These are phyloP conservation scores for Ciconia maguari DNA, from an alignment of 2,113 vertebrate genomes.

Conservation along the genomic window DNA sequence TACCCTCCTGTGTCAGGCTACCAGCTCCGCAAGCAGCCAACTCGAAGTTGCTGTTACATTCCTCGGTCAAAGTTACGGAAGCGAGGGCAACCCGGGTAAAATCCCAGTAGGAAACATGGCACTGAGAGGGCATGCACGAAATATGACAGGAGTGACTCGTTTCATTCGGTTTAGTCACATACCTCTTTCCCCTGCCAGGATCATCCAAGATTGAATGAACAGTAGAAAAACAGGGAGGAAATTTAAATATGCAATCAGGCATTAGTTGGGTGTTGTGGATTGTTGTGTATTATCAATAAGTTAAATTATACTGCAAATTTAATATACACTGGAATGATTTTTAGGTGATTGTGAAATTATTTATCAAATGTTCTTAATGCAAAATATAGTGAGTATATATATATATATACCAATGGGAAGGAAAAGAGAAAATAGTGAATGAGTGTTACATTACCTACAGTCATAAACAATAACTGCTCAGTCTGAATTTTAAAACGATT, in stretches of 20 bases:
- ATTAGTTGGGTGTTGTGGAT: constrained; percentile 76
- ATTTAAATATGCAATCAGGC: constrained; percentile 87
- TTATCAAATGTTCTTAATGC: constrained; percentile 36
- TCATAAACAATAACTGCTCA: constrained; percentile 41
- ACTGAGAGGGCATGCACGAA: constrained; percentile 88
- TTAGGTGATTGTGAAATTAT: constrained; percentile 59
- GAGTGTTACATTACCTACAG: constrained; percentile 30
- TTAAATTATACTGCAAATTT: constrained; percentile 59
- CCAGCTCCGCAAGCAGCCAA: constrained; percentile 82
- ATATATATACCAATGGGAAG: constrained; percentile 14
- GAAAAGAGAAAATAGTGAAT: constrained; percentile 55
- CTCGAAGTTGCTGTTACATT: constrained; percentile 79
- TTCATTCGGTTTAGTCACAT: constrained; percentile 86
- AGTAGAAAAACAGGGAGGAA: constrained; percentile 91
- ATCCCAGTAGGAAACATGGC: constrained; percentile 79
- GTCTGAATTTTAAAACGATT: constrained; percentile 21
- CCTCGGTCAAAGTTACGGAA: constrained; percentile 78
- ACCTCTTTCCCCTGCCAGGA: constrained; percentile 97
- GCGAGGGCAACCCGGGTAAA: constrained; percentile 76
- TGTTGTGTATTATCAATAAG: constrained; percentile 69
- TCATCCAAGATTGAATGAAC: constrained; percentile 89
- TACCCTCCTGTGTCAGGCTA: constrained; percentile 72
- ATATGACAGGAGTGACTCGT: constrained; percentile 81
- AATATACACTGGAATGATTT: constrained; percentile 58
- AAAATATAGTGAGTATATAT: constrained; percentile 50